Percentiles rank a stretch among this genome's conserved stretches.
These are phyloP conservation scores for Agrochola litura DNA, from an alignment of 2,888 invertebrate species.

Conservation along the genomic window DNA sequence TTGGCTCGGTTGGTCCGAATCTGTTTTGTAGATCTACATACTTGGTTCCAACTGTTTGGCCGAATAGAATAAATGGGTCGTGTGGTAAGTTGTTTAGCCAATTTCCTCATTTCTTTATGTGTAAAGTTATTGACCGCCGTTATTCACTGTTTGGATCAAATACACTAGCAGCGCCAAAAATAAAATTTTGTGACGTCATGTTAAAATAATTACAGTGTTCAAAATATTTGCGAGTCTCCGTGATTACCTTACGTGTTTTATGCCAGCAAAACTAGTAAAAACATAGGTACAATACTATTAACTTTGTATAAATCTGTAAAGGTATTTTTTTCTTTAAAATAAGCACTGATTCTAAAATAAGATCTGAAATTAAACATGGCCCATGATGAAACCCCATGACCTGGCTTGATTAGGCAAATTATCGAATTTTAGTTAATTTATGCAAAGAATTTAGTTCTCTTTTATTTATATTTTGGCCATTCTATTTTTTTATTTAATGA, in stretches of 20 bases:
- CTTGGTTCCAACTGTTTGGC: slow-evolving; percentile 1
- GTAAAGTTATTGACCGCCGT: neutral
- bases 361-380: slow-evolving; percentile 54
- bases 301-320: neutral
- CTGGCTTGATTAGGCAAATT: slow-evolving; percentile 27
- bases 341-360: slow-evolving; percentile 11
- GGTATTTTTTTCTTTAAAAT: slow-evolving; percentile 7
- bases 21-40: neutral
- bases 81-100: neutral
- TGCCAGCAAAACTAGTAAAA: neutral
- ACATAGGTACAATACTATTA: slow-evolving; percentile 18
- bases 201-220: slow-evolving; percentile 17
- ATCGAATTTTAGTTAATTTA: slow-evolving; percentile 25
- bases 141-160: neutral
- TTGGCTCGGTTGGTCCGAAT: slow-evolving; percentile 16
- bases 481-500: too few species aligned
- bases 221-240: slow-evolving; percentile 27
- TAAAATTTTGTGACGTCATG: slow-evolving; percentile 28
- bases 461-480: slow-evolving; percentile 18
- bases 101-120: slow-evolving; percentile 9
- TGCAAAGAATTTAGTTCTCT: slow-evolving; percentile 1
- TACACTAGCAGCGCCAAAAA: slow-evolving; percentile 19
- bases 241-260: slow-evolving; percentile 9
- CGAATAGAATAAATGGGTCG: neutral
- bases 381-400: slow-evolving; percentile 59